Conservation (phyloP, 2,797 vertebrate genomes). For the Sternotherus odoratus region DNA sequence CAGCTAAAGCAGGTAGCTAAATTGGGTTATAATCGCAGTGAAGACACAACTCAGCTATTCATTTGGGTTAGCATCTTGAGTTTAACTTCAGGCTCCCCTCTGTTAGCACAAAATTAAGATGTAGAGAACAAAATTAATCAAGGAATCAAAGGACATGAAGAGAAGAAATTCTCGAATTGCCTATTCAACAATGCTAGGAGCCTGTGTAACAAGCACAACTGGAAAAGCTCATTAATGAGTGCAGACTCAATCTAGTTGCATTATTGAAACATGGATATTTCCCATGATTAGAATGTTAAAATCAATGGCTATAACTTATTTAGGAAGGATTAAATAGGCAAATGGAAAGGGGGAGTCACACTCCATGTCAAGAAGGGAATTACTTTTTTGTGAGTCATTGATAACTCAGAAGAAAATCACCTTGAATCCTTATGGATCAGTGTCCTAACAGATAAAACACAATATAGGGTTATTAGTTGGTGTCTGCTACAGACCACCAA, state of each 20-base stretch:
- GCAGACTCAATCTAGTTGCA: background rate
- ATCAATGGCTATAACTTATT: background rate
- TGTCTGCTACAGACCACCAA: too few relatives aligned
- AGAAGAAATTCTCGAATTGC: background rate
- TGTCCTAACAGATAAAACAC: too few relatives aligned
- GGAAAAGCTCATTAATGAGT: background rate
- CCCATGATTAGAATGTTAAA: background rate
- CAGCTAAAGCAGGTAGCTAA: background rate
- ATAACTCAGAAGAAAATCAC: too few relatives aligned
- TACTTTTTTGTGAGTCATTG: too few relatives aligned
- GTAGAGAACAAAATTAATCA: background rate
- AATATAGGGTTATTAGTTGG: too few relatives aligned
- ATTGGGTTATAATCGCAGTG: background rate
- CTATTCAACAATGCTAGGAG: background rate
- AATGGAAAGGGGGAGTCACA: background rate
- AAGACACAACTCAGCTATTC: background rate
- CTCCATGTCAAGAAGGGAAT: background rate
- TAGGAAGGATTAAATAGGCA: background rate
- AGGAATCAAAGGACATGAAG: background rate
- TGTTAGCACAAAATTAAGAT: background rate
- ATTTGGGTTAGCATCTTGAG: background rate
- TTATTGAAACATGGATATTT: background rate
- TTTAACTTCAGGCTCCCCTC: background rate
- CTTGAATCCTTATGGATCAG: too few relatives aligned
- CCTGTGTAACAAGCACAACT: background rate